Base-by-base conservation (phyloP, 2,888 invertebrate genomes). In the Drosophila anomelani region DNA sequence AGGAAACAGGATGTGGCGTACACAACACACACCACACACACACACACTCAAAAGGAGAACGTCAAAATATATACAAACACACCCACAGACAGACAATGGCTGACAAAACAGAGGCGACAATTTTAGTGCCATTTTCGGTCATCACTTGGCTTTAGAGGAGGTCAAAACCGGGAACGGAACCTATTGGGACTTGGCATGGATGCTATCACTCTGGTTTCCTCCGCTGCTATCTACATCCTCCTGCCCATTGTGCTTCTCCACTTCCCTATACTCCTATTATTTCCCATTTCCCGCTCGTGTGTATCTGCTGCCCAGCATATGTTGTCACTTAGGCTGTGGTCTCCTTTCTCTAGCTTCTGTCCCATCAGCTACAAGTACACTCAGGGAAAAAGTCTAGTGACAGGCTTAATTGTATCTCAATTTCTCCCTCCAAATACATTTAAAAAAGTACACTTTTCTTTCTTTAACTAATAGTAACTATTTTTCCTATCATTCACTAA, bases 41-140 rank as follows among this genome's bases (percentile, higher is more conserved):
- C 58, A 20, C 41, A 39, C 9, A 39, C 39, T 17, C 36, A n/a
- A 32, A 56, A 47, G 46, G 26, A 41, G 7, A 49, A 15, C 41
- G 13, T 60, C 60, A 60, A 29, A 51, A 51, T 20, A 36, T 51
- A 51, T 29, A 54, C 34, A 38, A 36, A 53, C 41, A 57, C 23
- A 43, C 43, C 36, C 41, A 38, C n/a, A n/a, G 46, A 29, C 44
- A 67, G 13, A 79, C 64, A 47, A 20, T 62, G 57, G 41, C 53
- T 60, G 56, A 68, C 64, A 61, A 60, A 76, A 53, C 56, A 67
- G 71, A 74, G 78, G 67, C 79, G 75, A 83, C 75, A 74, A 86
- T 75, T 84, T 86, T 78, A 84, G 78, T 79, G 79, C 23, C 68
- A 68, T 78, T 71, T 71, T 59, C 26, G 67, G 77, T 54, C 69